Percentiles rank a stretch among this genome's conserved stretches.
Conservation (phyloP, 2,797 vertebrate species). For the Tangara arthus region DNA sequence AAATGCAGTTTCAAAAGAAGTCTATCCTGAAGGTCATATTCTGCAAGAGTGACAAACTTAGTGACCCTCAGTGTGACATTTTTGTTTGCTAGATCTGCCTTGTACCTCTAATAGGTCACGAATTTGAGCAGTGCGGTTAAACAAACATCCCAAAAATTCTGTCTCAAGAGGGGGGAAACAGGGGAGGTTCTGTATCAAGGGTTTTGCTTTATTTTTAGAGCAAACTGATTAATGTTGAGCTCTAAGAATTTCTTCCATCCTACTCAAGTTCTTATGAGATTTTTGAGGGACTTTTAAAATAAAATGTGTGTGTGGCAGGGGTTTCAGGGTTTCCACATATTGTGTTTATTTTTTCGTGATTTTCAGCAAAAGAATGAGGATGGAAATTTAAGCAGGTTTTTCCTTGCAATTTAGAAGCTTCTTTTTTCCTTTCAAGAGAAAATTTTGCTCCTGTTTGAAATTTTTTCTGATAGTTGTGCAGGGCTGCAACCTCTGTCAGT, state of each 20-base stretch:
- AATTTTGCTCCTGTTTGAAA: neutral
- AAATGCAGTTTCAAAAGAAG: neutral
- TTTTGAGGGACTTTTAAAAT: neutral
- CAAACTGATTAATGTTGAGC: neutral
- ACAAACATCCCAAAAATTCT: neutral
- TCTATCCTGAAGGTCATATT: neutral
- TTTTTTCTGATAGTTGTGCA: neutral
- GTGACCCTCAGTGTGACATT: neutral
- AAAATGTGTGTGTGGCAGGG: neutral
- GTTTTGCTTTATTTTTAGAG: conserved; percentile 7
- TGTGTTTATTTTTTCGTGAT: neutral
- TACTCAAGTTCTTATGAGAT: neutral
- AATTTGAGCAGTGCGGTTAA: neutral
- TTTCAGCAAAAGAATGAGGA: neutral
- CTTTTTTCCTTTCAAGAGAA: neutral
- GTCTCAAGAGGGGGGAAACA: neutral
- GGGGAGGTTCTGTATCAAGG: neutral
- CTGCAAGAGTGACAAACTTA: neutral
- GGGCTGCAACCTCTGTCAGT: neutral
- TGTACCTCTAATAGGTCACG: neutral
- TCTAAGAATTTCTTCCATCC: neutral
- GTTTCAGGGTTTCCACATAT: neutral
- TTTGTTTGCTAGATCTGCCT: neutral
- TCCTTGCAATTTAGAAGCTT: neutral
- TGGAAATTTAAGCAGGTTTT: neutral